Evolutionary conservation across 2,888 invertebrate genomes (phyloP).

Genomic region (Melikaiella ostensackeni): DNA sequence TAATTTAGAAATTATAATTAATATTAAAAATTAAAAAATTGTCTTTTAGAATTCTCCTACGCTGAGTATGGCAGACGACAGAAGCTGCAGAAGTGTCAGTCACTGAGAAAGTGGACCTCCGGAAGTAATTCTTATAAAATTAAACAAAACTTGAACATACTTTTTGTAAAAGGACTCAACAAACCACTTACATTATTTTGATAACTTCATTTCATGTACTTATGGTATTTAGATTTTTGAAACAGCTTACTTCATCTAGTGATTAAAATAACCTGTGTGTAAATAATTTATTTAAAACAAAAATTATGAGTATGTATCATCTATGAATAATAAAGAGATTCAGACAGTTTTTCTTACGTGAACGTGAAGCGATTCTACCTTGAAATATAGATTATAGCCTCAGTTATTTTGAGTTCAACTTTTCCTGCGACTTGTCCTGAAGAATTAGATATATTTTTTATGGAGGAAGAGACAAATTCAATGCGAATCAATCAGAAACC

Average conservation of each 20-base stretch:
- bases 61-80: slow-evolving; percentile 66
- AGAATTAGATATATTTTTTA: no score
- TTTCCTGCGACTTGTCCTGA: no score
- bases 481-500: no score
- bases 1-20: no score
- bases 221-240: not conserved
- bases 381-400: not conserved
- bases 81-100: slow-evolving; percentile 68
- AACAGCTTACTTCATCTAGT: not conserved
- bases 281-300: not conserved
- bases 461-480: no score
- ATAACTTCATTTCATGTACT: not conserved
- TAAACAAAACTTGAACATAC: not conserved
- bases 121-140: not conserved
- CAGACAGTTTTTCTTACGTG: slow-evolving; percentile 17
- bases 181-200: slow-evolving; percentile 10
- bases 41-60: slow-evolving; percentile 71
- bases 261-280: not conserved
- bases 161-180: slow-evolving; percentile 6
- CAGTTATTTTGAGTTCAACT: no score
- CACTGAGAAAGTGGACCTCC: slow-evolving; percentile 43
- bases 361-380: not conserved
- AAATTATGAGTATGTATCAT: not conserved
- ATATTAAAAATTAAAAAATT: slow-evolving; percentile 7
- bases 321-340: slow-evolving; percentile 21